Percentiles rank a stretch among this genome's conserved stretches.
These are phyloP conservation scores for Drosophila littoralis DNA, from an alignment of 1,140 invertebrate species.

Conservation along the genomic window DNA sequence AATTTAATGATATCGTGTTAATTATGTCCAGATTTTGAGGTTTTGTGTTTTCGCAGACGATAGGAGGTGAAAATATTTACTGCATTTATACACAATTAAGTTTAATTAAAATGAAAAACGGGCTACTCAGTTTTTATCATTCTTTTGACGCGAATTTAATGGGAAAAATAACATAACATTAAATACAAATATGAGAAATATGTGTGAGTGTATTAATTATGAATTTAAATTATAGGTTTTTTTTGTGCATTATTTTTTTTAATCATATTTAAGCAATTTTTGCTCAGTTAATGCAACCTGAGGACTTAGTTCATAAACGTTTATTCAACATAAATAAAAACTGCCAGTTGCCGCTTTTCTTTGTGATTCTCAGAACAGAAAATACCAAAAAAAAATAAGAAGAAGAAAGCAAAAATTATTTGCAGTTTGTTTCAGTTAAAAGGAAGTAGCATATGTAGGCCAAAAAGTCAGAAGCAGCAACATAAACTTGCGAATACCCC, in stretches of 20 bases:
- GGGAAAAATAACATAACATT: not conserved
- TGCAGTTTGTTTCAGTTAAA: constrained; percentile 18
- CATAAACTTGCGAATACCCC: constrained; percentile 34
- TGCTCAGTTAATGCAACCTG: not conserved
- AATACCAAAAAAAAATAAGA: not conserved
- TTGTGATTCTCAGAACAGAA: constrained; percentile 16
- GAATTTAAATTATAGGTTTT: not conserved
- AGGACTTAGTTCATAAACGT: not conserved
- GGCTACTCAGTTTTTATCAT: too few relatives aligned
- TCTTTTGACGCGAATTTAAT: too few relatives aligned
- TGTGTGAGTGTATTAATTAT: not conserved
- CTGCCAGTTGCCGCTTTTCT: constrained; percentile 2
- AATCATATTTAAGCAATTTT: not conserved
- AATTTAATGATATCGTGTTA: not conserved
- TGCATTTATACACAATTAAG: too few relatives aligned
- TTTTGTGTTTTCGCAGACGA: not conserved
- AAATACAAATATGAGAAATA: not conserved
- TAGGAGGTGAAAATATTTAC: too few relatives aligned
- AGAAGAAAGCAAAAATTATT: constrained; percentile 29
- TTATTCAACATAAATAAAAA: constrained; percentile 7
- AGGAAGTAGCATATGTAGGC: constrained; percentile 53
- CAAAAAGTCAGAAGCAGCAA: constrained; percentile 35
- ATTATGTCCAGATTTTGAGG: not conserved
- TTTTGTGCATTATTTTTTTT: not conserved
- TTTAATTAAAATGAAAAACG: too few relatives aligned